phyloP scores from a whole-genome alignment of 2,113 vertebrate genomes.

The Salminus brasiliensis region DNA sequence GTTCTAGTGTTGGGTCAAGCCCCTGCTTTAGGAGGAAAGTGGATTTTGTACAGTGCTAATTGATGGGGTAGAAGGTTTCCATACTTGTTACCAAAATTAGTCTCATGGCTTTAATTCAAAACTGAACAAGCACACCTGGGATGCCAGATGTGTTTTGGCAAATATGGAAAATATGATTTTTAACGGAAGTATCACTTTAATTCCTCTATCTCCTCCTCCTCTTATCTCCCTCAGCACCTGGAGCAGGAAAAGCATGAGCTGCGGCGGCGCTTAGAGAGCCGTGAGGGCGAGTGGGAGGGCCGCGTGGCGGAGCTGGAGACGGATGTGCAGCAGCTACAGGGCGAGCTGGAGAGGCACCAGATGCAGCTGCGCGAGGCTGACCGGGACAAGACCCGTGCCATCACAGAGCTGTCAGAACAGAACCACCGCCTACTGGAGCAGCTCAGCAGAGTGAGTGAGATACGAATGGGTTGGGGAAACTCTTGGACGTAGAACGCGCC shows the following conservation, averaged over 20 bases:
- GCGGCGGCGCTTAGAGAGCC: conserved; percentile 88
- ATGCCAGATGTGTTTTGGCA: too few species aligned
- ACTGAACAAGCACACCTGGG: too few species aligned
- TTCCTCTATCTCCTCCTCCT: conserved; percentile 12
- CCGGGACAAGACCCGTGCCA: conserved; percentile 86
- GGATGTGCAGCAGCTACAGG: conserved; percentile 92
- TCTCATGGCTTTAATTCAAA: too few species aligned
- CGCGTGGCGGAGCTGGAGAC: conserved; percentile 94
- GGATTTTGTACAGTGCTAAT: too few species aligned
- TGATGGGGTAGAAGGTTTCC: too few species aligned
- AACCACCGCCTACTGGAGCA: conserved; percentile 97
- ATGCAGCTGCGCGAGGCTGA: conserved; percentile 89
- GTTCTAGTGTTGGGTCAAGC: too few species aligned
- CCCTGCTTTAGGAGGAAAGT: too few species aligned
- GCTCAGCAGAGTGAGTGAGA: conserved; percentile 89
- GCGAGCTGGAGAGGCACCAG: conserved; percentile 91
- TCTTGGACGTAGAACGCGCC: too few species aligned
- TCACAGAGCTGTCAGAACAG: conserved; percentile 94
- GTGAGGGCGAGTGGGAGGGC: conserved; percentile 97
- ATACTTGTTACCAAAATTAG: too few species aligned
- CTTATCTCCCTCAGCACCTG: conserved; percentile 78
- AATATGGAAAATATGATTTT: background rate
- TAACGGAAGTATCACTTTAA: background rate
- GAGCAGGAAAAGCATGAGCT: conserved; percentile 97
- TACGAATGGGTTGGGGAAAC: background rate